phyloP scores from a whole-genome alignment of 1,140 invertebrate species.

The Drosophila albomicans region DNA sequence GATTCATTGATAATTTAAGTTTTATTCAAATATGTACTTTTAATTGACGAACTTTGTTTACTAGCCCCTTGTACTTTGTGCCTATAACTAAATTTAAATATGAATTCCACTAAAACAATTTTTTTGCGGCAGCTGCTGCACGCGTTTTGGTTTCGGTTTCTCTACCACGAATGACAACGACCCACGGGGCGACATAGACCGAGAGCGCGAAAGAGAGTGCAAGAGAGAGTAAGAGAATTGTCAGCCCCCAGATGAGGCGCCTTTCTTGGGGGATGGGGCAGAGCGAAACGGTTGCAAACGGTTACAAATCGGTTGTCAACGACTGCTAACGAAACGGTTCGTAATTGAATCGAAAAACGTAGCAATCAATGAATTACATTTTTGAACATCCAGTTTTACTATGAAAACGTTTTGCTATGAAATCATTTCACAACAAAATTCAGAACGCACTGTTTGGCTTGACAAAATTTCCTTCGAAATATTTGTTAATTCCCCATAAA shows the following conservation, averaged over 20 bases:
- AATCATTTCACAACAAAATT: conserved; percentile 12
- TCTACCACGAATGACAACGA: conserved; percentile 54
- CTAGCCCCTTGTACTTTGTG: conserved; percentile 20
- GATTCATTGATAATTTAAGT: conserved; percentile 2
- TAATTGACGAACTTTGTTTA: conserved; percentile 6
- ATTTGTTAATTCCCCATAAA: conserved; percentile 6
- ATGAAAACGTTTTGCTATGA: neutral
- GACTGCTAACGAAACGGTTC: neutral
- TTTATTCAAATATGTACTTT: conserved; percentile 5
- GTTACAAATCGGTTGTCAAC: conserved; percentile 4
- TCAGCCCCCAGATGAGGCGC: neutral
- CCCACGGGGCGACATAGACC: conserved; percentile 22
- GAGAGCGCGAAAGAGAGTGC: conserved; percentile 5
- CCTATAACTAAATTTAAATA: conserved; percentile 54
- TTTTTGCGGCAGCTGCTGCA: conserved; percentile 49
- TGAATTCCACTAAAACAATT: conserved; percentile 60
- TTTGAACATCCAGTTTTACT: neutral
- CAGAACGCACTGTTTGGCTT: conserved; percentile 15
- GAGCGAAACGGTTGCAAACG: conserved; percentile 17
- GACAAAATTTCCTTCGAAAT: conserved; percentile 18
- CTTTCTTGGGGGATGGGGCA: conserved; percentile 10
- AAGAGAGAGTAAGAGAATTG: neutral
- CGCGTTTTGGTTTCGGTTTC: conserved; percentile 53
- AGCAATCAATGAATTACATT: conserved; percentile 19
- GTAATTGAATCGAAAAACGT: neutral